Evolutionary conservation across 2,113 vertebrate genomes (phyloP), one percentile per base, ranked within the genome.

Genomic region (Epinephelus moara): DNA sequence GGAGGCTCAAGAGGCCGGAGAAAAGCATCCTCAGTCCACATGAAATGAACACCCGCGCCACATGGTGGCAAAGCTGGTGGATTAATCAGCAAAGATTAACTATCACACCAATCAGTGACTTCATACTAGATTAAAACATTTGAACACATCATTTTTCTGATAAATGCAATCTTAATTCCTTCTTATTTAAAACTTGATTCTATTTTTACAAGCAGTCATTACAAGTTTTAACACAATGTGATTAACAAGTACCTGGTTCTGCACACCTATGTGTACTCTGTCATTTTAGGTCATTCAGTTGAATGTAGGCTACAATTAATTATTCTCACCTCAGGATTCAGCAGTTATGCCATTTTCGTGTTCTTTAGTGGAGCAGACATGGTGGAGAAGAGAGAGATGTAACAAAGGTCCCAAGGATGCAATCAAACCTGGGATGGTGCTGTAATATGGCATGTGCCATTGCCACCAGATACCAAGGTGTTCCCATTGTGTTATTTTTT

Each of bases 21-120:
- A 85, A 64, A 23, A 61, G 56, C 62, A 77, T 14, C 79, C 37
- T 27, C 30, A 14, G 67, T 53, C 21, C 1, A 2, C 53, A 78
- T 60, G 17, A 75, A 72, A 76, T 21, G 12, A 73, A 78, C 59
- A 75, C 60, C 61, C 12, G 12, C 63, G 53, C 53, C 70, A 70
- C 78, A 78, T 37, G 47, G 60, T 75, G 69, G 79, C 63, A 72
- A 79, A 86, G 62, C 68, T 57, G 25, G n/a, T 52, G 68, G 42
- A 75, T 56, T 37, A 19, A 67, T 72, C n/a, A 50, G 6, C 50
- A 6, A 68, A 8, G 10, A n/a, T 21, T 37, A 67, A 10, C 14
- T 7, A 52, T 8, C 14, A 63, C 60, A 75, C 30, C 45, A 53
- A 62, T 72, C 53, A 52, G 33, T 19, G 30, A 63, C n/a, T 70